Evolutionary conservation across 2,113 vertebrate species (phyloP), one percentile per base, ranked within the genome.

Genomic region (Pungitius pungitius): DNA sequence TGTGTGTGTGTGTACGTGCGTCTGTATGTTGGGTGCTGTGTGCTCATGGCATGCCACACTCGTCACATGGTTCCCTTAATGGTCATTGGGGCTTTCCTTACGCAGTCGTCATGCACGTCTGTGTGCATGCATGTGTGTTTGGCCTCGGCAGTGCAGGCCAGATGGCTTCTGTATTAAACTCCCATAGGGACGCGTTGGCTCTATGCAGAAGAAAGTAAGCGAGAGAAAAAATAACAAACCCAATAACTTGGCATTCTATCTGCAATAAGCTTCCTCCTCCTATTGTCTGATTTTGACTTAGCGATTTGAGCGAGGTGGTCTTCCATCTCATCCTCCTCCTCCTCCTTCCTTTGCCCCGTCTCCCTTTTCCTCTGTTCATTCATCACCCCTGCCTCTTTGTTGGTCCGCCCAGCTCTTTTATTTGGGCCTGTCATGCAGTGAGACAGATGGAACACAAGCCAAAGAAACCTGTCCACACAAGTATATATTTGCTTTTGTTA

Each of bases 161-260:
- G 85, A 91, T 92, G 87, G 88, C 82, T 81, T 84, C 79, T 57
- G 75, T 70, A 73, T 79, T 81, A 67, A 62, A 67, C 80, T 84
- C 89, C 84, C 83, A 82, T 12, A 43, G 80, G 77, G 80, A 61
- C 66, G 49, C 9, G 39, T 87, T 66, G 75, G 82, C 73, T 82
- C 58, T 64, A 51, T 75, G 81, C 54, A 47, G 49, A 49, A 73
- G 9, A 71, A 77, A 65, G 43, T 40, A 56, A 37, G 27, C 17
- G n/a, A 70, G 54, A 71, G 42, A 78, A 69, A 56, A 73, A 63
- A 83, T 60, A 73, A 57, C n/a, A 52, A 89, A 82, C 22, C 33
- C 37, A 81, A 78, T 14, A 71, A 77, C 65, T 85, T 73, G 66
- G 69, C 77, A 59, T 66, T 80, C 62, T 40, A 30, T 65, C 39